Conservation (phyloP, 2,113 vertebrate genomes). For the Gadus macrocephalus region DNA sequence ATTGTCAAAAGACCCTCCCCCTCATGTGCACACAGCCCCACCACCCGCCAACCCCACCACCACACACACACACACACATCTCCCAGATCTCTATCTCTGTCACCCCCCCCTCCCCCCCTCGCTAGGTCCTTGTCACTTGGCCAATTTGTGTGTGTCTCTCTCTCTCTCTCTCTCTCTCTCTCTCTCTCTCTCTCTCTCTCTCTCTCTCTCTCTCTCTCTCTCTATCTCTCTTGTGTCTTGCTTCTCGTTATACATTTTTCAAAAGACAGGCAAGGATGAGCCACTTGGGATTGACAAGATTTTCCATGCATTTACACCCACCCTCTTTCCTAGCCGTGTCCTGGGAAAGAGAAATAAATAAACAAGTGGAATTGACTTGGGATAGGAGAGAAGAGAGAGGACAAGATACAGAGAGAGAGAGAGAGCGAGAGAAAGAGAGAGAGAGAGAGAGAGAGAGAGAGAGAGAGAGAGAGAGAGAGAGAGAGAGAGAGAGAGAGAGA, state of each 20-base stretch:
- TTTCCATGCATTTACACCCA: conserved; percentile 58
- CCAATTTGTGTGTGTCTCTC: neutral
- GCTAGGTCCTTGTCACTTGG: neutral
- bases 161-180: conserved; percentile 31
- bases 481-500: neutral
- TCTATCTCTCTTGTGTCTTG: conserved; percentile 20
- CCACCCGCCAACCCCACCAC: neutral
- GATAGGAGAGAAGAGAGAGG: neutral
- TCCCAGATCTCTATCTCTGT: neutral
- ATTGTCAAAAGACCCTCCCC: conserved; percentile 35
- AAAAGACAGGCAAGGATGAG: conserved; percentile 41
- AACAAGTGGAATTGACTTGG: conserved; percentile 19
- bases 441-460: neutral
- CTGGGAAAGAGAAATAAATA: conserved; percentile 12
- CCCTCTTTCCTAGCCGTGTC: conserved; percentile 39
- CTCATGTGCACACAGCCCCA: conserved; percentile 16
- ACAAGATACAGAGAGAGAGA: neutral
- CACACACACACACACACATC: neutral
- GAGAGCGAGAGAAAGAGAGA: conserved; percentile 5
- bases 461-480: neutral
- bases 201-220: conserved; percentile 29
- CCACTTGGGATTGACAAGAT: conserved; percentile 53
- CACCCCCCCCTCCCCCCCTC: neutral
- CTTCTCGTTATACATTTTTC: conserved; percentile 39
- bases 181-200: conserved; percentile 23